Evolutionary conservation across 1,140 invertebrate species (phyloP).

Genomic region (Drosophila sp.): DNA sequence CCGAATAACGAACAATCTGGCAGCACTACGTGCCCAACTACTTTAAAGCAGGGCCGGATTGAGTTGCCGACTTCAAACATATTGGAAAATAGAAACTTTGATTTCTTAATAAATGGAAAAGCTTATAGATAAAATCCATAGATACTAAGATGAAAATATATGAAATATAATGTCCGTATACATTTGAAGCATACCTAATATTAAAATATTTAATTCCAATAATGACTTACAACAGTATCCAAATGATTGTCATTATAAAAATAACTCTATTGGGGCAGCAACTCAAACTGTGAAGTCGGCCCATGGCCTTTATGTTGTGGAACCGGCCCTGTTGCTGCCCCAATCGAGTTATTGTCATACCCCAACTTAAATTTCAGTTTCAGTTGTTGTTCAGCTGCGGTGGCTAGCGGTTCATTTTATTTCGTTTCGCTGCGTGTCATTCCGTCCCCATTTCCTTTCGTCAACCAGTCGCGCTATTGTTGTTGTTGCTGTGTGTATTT

Average conservation of each 20-base stretch:
- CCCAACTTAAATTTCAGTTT: slow-evolving; percentile 21
- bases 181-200: no score
- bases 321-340: neutral
- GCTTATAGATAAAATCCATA: no score
- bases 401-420: slow-evolving; percentile 42
- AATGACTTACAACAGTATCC: no score
- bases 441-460: neutral
- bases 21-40: neutral
- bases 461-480: slow-evolving; percentile 2
- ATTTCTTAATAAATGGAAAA: no score
- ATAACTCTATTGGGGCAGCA: no score
- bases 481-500: slow-evolving; percentile 20
- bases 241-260: no score
- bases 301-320: neutral
- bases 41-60: neutral
- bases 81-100: no score
- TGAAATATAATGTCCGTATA: no score
- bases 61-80: neutral
- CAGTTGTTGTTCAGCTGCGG: slow-evolving; percentile 63
- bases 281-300: no score
- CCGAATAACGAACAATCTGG: neutral
- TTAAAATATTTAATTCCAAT: no score
- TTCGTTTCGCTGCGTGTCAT: neutral
- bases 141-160: no score
- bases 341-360: slow-evolving; percentile 3